A percentile compares a stretch with the other conserved stretches of the same genome.
Evolutionary conservation across 2,113 vertebrate genomes (phyloP).

Genomic region (Rynchops niger): DNA sequence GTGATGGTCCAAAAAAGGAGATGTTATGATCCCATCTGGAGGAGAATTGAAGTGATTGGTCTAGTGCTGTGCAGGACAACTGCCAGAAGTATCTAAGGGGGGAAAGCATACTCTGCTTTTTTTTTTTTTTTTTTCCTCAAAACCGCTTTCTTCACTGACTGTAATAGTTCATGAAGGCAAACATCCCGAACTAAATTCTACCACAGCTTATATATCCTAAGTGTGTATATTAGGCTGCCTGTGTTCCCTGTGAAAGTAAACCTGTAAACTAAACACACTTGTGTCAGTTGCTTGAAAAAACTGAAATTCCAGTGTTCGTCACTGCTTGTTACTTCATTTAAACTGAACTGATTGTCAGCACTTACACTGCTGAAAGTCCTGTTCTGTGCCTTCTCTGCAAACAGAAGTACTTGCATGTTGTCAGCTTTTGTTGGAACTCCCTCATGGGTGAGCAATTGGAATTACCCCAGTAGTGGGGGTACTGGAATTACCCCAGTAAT

Average conservation of each 20-base stretch:
- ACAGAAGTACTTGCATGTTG: rapidly evolving
- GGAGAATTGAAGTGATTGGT: neutral
- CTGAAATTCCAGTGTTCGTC: neutral
- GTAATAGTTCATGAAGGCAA: neutral
- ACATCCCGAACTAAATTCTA: neutral
- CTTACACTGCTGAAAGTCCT: neutral
- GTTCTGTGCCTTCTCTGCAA: neutral
- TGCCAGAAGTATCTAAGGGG: neutral
- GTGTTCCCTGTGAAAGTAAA: neutral
- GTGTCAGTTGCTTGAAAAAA: neutral
- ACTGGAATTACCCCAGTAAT: neutral
- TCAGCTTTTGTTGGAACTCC: neutral
- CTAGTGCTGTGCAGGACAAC: neutral
- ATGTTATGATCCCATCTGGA: neutral
- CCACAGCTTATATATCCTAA: neutral
- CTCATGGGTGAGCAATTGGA: neutral
- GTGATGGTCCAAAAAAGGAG: neutral
- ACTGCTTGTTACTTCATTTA: neutral
- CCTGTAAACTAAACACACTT: neutral
- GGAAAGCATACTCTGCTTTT: neutral
- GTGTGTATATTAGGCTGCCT: rapidly evolving
- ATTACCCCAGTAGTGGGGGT: rapidly evolving
- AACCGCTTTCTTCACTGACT: neutral
- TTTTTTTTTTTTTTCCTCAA: neutral
- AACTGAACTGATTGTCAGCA: neutral